Evolutionary conservation across 2,797 vertebrate species (phyloP), one percentile per base, ranked within the genome.

Genomic region (Rousettus madagascariensis): DNA sequence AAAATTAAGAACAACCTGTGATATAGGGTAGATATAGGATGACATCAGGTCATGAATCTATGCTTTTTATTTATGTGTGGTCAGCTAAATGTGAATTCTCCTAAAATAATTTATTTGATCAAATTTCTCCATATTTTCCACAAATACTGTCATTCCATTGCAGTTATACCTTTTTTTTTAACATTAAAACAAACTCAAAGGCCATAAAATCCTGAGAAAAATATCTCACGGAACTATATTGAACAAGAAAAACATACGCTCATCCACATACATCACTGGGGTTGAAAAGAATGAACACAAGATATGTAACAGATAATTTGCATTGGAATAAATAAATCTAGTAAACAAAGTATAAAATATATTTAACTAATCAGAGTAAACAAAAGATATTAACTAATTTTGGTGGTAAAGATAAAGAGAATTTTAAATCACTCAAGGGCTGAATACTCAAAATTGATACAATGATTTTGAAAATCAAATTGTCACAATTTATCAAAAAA

Each of bases 81-180:
- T 22, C 6, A 38, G 13, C 74, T 95, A 69, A 78, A 75, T n/a
- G 13, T 86, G 9, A 82, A 65, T 55, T 82, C 6, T 72, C 2
- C 57, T 69, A 59, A 96, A 96, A 90, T 95, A 91, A 84, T 88
- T 78, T 41, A 36, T 41, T 86, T 93, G 13, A 88, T 68, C 55
- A 93, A 22, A 28, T 85, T 26, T 85, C 20, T 57, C 30, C 16
- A 6, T 46, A 28, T 86, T 77, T 8, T 22, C 4, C 33, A 57
- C 38, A 78, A 79, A 79, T 17, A 87, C 33, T 26, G 8, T 38
- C 33, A 90, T 88, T 86, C 87, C 30, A 79, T 22, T 46, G 1
- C n/a, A 91, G 8, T 57, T 75, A 3, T 46, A 19, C 12, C 59
- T 36, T 79, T 65, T 59, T 57, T 71, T 91, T 33, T 63, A 49